Base-by-base conservation (phyloP, 2,113 vertebrate species). In the Gobio gobio region DNA sequence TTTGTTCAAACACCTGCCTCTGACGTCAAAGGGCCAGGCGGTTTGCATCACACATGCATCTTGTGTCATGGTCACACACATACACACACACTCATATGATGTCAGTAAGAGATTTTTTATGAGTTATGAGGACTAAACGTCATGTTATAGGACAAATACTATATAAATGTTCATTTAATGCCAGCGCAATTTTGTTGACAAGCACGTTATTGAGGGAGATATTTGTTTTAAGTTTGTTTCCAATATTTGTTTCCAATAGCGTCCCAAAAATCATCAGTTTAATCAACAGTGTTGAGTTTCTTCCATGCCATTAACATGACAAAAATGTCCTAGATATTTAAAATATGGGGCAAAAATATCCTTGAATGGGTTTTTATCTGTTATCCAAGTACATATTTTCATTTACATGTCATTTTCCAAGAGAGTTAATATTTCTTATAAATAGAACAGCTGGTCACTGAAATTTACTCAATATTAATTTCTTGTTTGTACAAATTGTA, bases 1-100 rank as follows among this genome's bases (percentile, higher is more conserved):
- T 83, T 86, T 86, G 81, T 86, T 83, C 29, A 68, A 76, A 47
- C 85, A 86, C 85, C 85, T 86, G 85, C 80, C 59, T 83, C 85
- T 86, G 85, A 86, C 80, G 85, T 86, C 80, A 86, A 77, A 59
- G 12, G 66, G 80, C 74, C 40, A 6, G 40, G 40, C 8, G 43
- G 18, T 86, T 58, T 49, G 73, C 80, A 77, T 43, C 73, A 33
- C 58, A 61, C 78, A 74, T 16, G 2, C 47, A 63, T 64, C 51
- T 43, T 82, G 33, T 22, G 10, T 54, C 58, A 64, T 18, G 68
- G 24, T 43, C 20, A 54, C 68, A 75, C 54, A 47, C 24, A 22
- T 1, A 47, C 7, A 63, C 6, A 51, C 47, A 54, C 73, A 63
- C 58, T 26, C 59, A 18, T 16, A 43, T 47, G 59, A 29, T 29